Evolutionary conservation across 2,888 invertebrate species (phyloP).

Genomic region (Thera britannica): DNA sequence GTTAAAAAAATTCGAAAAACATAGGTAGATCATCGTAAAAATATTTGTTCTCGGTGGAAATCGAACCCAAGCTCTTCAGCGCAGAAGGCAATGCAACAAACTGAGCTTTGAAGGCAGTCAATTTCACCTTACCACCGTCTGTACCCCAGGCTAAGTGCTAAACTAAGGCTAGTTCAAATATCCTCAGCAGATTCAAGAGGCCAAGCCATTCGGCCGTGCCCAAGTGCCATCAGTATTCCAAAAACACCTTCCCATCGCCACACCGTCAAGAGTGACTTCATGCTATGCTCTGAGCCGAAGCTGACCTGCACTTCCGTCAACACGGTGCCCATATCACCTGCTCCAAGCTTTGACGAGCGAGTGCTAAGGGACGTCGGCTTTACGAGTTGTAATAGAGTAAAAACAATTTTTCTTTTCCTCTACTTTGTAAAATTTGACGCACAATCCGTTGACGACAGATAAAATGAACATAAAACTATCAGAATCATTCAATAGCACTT

Average conservation of each 20-base stretch:
- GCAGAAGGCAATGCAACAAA: too few species aligned
- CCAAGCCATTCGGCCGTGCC: not conserved
- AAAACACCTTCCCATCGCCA: not conserved
- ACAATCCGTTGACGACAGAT: not conserved
- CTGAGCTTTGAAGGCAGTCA: too few species aligned
- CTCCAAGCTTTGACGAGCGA: conserved; percentile 46
- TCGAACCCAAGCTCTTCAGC: too few species aligned
- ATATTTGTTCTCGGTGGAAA: too few species aligned
- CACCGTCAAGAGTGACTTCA: conserved; percentile 6
- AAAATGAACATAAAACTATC: too few species aligned
- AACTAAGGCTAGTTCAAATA: not conserved
- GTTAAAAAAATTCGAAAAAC: too few species aligned
- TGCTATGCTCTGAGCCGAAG: conserved; percentile 10
- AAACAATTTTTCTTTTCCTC: not conserved
- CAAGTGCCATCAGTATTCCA: conserved; percentile 7
- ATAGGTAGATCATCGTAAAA: too few species aligned
- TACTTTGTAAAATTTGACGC: too few species aligned
- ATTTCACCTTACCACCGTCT: too few species aligned
- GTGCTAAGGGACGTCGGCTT: conserved; percentile 49
- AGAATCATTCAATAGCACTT: too few species aligned
- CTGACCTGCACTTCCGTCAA: conserved; percentile 7
- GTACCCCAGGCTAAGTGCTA: too few species aligned
- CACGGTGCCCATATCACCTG: conserved; percentile 26
- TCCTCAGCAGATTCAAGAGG: conserved; percentile 4
- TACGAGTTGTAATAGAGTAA: conserved; percentile 51